phyloP scores from a whole-genome alignment of 2,113 vertebrate genomes.

The Pampusana beccarii region DNA sequence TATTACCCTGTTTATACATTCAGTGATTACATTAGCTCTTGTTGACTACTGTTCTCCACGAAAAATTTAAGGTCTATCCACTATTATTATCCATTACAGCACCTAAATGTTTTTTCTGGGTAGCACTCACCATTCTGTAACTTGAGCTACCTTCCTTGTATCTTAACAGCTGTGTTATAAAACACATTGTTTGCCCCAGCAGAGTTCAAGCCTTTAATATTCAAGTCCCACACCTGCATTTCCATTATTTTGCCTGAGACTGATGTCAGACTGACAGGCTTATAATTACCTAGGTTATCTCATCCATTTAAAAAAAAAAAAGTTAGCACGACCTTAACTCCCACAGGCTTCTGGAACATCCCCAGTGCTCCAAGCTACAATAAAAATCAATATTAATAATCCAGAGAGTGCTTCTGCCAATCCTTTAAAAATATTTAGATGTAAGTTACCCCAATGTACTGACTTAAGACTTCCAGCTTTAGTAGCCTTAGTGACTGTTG shows the following conservation, averaged over 20 bases:
- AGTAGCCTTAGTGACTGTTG: background rate
- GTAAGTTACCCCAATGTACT: background rate
- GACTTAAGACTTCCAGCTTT: background rate
- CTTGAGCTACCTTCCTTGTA: background rate
- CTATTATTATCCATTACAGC: background rate
- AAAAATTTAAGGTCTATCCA: background rate
- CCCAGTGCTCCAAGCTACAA: background rate
- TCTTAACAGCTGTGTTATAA: background rate
- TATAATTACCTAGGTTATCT: constrained; percentile 9
- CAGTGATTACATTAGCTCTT: background rate
- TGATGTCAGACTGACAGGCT: constrained; percentile 4
- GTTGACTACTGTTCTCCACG: background rate
- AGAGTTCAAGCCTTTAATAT: background rate
- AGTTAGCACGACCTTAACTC: background rate
- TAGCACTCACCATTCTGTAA: background rate
- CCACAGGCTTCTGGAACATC: background rate
- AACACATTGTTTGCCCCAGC: background rate
- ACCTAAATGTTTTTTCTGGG: background rate
- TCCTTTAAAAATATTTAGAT: constrained; percentile 4
- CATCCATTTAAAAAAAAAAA: background rate
- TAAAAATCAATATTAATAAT: background rate
- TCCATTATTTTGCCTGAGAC: background rate
- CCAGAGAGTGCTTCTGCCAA: background rate
- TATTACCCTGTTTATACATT: background rate
- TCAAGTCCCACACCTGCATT: background rate